Evolutionary conservation across 2,113 vertebrate species (phyloP), one percentile per base, ranked within the genome.

Genomic region (Recurvirostra avosetta): DNA sequence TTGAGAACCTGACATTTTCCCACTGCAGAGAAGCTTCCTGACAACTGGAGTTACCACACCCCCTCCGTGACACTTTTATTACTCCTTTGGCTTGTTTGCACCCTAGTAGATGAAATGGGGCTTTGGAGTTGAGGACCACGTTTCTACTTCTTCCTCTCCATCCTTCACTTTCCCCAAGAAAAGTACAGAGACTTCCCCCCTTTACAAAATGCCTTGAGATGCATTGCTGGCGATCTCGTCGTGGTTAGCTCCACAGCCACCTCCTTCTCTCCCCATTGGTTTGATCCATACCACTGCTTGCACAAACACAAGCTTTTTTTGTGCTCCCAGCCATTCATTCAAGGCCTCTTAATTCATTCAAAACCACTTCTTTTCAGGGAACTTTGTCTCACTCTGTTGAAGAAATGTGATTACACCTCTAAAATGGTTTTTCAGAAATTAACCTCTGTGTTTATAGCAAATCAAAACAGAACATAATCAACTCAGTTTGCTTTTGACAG

Each of bases 401-500:
- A 88, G 72, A 88, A 98, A 96, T 94, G 91, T 95, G 91, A 97
- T 96, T 96, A 95, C 82, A 87, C 86, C 78, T 93, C 76, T 43
- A 82, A 82, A 96, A 95, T 72, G 87, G 38, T 38, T 90, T 91
- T 83, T 68, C 23, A 70, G 88, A 92, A 91, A 92, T 80, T 94
- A 97, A 85, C 83, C 58, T 96, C 55, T 59, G 7, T 92, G 68
- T 96, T 97, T 90, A 94, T 66, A 97, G 86, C 56, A 97, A 96
- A 92, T 84, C 78, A 88, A 97, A 97, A 22, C 88, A 95, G 38
- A 92, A 90, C 75, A 32, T 90, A 95, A 95, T 97, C 88, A 95
- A 87, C 81, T 95, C 72, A 70, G 80, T 94, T 96, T 90, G 65
- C 81, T 96, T 97, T 96, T 95, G 95, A 97, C 91, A 97, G 96